Conservation (phyloP, 1,140 invertebrate genomes). For the Conus ventricosus region DNA sequence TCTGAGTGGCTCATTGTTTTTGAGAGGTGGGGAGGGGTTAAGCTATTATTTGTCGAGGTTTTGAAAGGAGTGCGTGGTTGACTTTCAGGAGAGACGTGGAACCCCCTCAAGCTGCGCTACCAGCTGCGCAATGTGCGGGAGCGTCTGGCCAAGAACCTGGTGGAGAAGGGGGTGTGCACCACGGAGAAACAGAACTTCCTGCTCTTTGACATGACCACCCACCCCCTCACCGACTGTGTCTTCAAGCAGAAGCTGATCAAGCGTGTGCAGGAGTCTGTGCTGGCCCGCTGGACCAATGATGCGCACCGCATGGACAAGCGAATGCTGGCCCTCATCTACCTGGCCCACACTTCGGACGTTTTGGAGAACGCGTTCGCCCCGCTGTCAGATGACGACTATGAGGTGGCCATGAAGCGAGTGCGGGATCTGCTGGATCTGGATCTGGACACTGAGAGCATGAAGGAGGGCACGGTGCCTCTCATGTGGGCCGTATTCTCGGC, state of each 20-base stretch:
- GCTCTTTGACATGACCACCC: constrained; percentile 99
- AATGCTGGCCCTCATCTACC: constrained; percentile 92
- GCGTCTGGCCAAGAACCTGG: constrained; percentile 98
- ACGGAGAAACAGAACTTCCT: constrained; percentile 99
- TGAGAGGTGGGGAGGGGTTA: too few species aligned
- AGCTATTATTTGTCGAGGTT: too few species aligned
- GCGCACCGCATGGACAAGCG: constrained; percentile 97
- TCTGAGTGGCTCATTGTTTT: too few species aligned
- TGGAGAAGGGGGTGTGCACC: constrained; percentile 99
- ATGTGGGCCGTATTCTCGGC: constrained; percentile 99
- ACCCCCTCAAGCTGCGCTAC: constrained; percentile 98
- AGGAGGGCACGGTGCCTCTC: constrained; percentile 83
- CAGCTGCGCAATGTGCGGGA: constrained; percentile 99
- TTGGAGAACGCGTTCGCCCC: constrained; percentile 99
- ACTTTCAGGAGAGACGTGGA: constrained; percentile 97
- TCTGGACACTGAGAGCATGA: constrained; percentile 93
- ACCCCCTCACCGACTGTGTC: constrained; percentile 96
- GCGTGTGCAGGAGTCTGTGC: constrained; percentile 95
- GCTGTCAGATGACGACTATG: constrained; percentile 98
- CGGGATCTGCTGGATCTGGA: constrained; percentile 96
- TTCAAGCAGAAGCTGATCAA: constrained; percentile 98
- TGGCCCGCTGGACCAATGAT: constrained; percentile 98
- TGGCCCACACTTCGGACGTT: constrained; percentile 98
- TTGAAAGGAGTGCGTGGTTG: too few species aligned
- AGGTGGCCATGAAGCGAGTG: constrained; percentile 97